Evolutionary conservation across 2,797 vertebrate species (phyloP).

Genomic region (Notoglanidium macrostoma): DNA sequence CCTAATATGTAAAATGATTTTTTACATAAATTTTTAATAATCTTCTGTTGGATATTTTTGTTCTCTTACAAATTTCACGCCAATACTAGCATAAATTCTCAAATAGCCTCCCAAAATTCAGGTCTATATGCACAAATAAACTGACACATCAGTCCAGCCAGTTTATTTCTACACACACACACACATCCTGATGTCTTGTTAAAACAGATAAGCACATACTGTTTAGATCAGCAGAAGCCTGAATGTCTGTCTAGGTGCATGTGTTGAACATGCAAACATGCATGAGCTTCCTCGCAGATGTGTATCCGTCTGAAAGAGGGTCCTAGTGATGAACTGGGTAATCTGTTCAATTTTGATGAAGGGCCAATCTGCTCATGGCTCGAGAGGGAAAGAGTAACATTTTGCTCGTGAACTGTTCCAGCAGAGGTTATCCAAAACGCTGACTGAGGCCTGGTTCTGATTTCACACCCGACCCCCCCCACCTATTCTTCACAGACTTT

Average conservation of each 20-base stretch:
- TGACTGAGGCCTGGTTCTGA: constrained; percentile 71
- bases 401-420: constrained; percentile 74
- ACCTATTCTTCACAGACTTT: constrained; percentile 47
- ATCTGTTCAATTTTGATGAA: constrained; percentile 53
- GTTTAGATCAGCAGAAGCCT: constrained; percentile 49
- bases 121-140: background rate
- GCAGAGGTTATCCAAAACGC: constrained; percentile 67
- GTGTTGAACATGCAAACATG: constrained; percentile 15
- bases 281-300: constrained; percentile 45
- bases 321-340: constrained; percentile 44
- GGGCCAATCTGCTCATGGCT: constrained; percentile 58
- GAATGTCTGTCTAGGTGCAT: constrained; percentile 32
- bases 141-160: background rate
- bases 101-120: background rate
- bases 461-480: constrained; percentile 70
- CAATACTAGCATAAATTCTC: background rate
- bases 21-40: background rate
- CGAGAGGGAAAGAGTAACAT: constrained; percentile 69
- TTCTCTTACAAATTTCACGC: background rate
- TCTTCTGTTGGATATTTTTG: background rate
- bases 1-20: background rate
- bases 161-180: constrained; percentile 4
- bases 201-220: constrained; percentile 38
- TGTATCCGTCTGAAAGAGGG: constrained; percentile 37
- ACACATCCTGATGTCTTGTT: constrained; percentile 47